A percentile compares a stretch with the other conserved stretches of the same genome.
Conservation (phyloP, 1,140 invertebrate species). For the Helicoverpa zea region DNA sequence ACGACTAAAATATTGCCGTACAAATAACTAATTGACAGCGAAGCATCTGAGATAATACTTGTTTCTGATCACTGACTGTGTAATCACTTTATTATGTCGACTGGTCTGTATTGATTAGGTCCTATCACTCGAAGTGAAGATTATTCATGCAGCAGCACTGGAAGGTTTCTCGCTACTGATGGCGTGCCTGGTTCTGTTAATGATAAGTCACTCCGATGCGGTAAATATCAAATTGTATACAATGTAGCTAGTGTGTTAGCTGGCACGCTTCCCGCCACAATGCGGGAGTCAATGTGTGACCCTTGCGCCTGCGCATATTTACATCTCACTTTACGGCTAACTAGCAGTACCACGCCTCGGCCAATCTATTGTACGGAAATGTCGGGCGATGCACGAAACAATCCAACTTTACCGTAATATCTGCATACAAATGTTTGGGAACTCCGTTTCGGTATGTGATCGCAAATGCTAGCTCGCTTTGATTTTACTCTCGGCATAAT, state of each 20-base stretch:
- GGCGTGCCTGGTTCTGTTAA: background rate
- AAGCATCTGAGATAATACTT: constrained; percentile 39
- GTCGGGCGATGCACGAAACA: constrained; percentile 78
- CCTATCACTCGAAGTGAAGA: constrained; percentile 23
- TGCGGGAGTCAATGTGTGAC: constrained; percentile 65
- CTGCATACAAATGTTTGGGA: constrained; percentile 83
- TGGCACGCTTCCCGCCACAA: constrained; percentile 54
- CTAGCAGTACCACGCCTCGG: constrained; percentile 71
- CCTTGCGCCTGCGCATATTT: constrained; percentile 76
- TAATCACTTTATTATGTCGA: constrained; percentile 36
- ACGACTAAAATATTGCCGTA: constrained; percentile 27
- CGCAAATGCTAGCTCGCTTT: constrained; percentile 30
- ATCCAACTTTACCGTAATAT: constrained; percentile 82
- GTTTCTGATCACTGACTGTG: constrained; percentile 37
- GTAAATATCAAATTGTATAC: constrained; percentile 9
- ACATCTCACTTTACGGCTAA: constrained; percentile 78
- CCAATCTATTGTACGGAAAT: constrained; percentile 84
- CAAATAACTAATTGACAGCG: constrained; percentile 46
- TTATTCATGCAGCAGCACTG: constrained; percentile 1
- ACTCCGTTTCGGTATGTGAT: constrained; percentile 68
- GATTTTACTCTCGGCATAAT: background rate
- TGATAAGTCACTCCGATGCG: background rate
- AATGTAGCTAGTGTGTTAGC: constrained; percentile 2
- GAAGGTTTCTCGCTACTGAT: background rate
- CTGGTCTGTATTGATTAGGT: constrained; percentile 32